Base-by-base conservation (phyloP, 2,888 invertebrate species). In the Callosobruchus maculatus region DNA sequence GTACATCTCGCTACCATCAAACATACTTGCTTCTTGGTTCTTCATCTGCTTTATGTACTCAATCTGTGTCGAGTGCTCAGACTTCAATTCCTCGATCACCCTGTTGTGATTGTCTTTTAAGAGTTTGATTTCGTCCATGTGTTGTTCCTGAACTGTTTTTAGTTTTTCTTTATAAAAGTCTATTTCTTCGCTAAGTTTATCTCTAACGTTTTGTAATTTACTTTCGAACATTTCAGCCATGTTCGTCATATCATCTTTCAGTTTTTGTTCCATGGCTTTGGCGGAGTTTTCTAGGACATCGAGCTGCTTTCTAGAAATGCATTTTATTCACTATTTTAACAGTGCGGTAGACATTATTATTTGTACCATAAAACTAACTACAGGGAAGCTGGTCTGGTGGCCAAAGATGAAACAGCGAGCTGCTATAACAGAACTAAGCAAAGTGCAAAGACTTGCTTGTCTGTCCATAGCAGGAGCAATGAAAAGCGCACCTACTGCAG, bases 31-130 rank as follows among this genome's bases (percentile, higher is more conserved):
- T 80, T 91, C 91, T 75, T 89, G 88, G 79, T 88, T 88, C 66
- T 89, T 89, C 66, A 90, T 88, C 77, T 89, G 88, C 82, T 90
- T 91, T 0, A 91, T 87, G 84, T 91, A 90, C 72, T 91, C 90
- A 83, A 91, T 88, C 26, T 91, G 86, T 0, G 88, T 89, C 75
- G 88, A 84, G 83, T 91, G 90, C 76, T 88, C 87, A 22, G 81
- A 80, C 83, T 90, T 90, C 3, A 89, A 85, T 79, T 90, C 87
- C 72, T 88, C 89, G 74, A 90, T 88, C 75, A 88, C 88, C 67
- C 88, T 78, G 20, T 85, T 83, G 76, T 90, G 89, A 78, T 90
- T 90, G 72, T 90, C 89, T 76, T 90, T 89, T 21, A 91, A 80
- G 86, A 88, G 87, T 77, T 83, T 83, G 9, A 87, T 83, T 79